Conservation (phyloP, 1,140 invertebrate species). For the Whitmania pigra region DNA sequence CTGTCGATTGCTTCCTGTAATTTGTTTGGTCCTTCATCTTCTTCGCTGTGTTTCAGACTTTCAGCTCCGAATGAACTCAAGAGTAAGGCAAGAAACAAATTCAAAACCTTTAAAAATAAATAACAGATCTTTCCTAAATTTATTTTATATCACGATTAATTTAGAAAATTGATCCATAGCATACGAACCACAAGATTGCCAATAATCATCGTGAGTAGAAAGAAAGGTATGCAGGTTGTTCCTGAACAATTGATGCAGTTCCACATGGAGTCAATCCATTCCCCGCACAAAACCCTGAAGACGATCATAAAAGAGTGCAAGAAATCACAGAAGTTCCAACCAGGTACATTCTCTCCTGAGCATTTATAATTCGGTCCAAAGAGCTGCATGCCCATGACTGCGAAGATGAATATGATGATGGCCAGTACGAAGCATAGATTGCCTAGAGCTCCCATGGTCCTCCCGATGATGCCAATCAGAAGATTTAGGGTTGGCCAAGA, state of each 20-base stretch:
- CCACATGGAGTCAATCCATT: slow-evolving; percentile 95
- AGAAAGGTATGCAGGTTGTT: slow-evolving; percentile 81
- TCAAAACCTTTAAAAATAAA: slow-evolving; percentile 63
- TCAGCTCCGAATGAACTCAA: slow-evolving; percentile 88
- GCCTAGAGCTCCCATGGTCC: slow-evolving; percentile 86
- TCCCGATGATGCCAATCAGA: slow-evolving; percentile 93
- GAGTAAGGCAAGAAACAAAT: slow-evolving; percentile 96
- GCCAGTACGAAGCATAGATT: slow-evolving; percentile 87
- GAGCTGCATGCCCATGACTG: slow-evolving; percentile 94
- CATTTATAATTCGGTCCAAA: slow-evolving; percentile 49
- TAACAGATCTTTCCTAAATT: not conserved
- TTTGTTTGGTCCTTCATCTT: slow-evolving; percentile 79
- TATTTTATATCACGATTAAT: not conserved
- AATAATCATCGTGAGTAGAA: slow-evolving; percentile 84
- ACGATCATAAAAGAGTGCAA: slow-evolving; percentile 95
- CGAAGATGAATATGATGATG: slow-evolving; percentile 93
- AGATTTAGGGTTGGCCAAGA: slow-evolving; percentile 96
- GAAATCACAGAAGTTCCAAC: slow-evolving; percentile 85
- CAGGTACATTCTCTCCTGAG: slow-evolving; percentile 25
- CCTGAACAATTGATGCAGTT: slow-evolving; percentile 82
- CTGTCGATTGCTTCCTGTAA: slow-evolving; percentile 91
- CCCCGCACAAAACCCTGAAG: slow-evolving; percentile 82
- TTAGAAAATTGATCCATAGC: not conserved
- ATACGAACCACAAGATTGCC: slow-evolving; percentile 72
- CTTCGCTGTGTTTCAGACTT: slow-evolving; percentile 32